phyloP scores from a whole-genome alignment of 2,797 vertebrate genomes.

The Sus cebifrons region DNA sequence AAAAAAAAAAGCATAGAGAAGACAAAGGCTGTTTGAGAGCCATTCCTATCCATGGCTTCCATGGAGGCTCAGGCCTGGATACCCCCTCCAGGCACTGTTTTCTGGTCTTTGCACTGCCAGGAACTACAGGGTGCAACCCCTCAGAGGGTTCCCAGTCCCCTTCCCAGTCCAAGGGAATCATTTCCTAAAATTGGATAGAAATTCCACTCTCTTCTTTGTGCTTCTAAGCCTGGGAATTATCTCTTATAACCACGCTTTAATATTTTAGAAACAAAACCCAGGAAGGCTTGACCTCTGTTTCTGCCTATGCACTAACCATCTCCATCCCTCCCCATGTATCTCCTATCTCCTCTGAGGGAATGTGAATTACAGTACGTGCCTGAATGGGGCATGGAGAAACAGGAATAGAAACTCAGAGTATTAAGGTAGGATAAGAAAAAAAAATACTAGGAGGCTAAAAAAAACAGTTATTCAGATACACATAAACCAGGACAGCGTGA shows the following conservation, averaged over 20 bases:
- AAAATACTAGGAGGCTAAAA: background rate
- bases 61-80: background rate
- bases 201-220: background rate
- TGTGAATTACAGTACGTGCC: background rate
- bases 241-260: background rate
- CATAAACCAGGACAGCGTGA: background rate
- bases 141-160: background rate
- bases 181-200: background rate
- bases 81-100: background rate
- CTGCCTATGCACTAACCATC: background rate
- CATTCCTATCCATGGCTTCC: background rate
- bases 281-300: background rate
- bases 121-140: background rate
- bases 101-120: background rate
- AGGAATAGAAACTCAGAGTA: background rate
- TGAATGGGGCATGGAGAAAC: background rate
- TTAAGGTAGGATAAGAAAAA: background rate
- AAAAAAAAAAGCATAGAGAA: background rate
- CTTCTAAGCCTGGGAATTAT: background rate
- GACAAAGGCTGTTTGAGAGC: background rate
- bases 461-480: background rate
- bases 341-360: background rate
- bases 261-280: background rate
- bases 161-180: background rate
- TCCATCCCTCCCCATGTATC: background rate